phyloP scores from a whole-genome alignment of 2,113 vertebrate species.

The Channa argus region DNA sequence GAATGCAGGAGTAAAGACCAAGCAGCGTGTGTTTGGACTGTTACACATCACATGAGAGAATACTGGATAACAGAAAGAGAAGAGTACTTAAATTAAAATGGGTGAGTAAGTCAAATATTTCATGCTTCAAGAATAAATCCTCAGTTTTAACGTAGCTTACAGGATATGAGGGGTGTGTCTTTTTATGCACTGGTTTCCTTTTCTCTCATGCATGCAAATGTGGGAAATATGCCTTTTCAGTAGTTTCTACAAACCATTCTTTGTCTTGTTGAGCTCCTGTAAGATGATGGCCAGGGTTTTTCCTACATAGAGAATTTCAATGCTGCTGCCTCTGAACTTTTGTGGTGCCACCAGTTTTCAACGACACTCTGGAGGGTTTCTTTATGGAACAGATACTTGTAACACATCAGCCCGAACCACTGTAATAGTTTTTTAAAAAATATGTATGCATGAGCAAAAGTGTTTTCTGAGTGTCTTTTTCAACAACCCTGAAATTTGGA shows the following conservation, averaged over 20 bases:
- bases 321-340: too few species aligned
- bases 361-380: too few species aligned
- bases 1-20: background rate
- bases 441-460: too few species aligned
- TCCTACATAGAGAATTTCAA: too few species aligned
- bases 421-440: too few species aligned
- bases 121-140: background rate
- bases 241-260: constrained; percentile 57
- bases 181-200: background rate
- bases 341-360: too few species aligned
- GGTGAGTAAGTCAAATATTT: constrained; percentile 16
- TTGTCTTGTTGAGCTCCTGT: constrained; percentile 53
- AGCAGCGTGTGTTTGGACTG: background rate
- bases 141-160: too few species aligned
- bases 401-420: too few species aligned
- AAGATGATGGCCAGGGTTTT: constrained; percentile 16
- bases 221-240: constrained; percentile 16
- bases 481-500: too few species aligned
- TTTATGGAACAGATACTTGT: too few species aligned
- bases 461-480: too few species aligned
- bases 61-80: constrained; percentile 10
- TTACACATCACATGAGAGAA: constrained; percentile 4
- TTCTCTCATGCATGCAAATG: background rate
- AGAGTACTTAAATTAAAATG: background rate
- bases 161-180: constrained; percentile 22